A percentile compares a stretch with the other conserved stretches of the same genome.
phyloP scores from a whole-genome alignment of 2,113 vertebrate genomes.

The Agapornis roseicollis region DNA sequence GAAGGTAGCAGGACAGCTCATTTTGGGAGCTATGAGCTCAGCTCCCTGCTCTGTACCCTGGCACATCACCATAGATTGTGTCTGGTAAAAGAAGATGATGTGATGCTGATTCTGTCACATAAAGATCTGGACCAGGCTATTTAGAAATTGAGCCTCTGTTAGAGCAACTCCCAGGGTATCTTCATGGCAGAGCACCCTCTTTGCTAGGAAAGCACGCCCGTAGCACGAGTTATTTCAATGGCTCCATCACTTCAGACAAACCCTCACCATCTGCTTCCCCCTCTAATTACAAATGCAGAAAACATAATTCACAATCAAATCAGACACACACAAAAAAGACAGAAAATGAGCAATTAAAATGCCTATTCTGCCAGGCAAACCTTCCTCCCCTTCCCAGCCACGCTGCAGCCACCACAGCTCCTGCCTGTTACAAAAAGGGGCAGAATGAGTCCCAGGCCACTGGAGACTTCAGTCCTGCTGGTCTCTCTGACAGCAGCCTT shows the following conservation, averaged over 20 bases:
- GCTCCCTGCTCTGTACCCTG: neutral
- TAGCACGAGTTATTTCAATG: neutral
- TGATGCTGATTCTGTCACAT: neutral
- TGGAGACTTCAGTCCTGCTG: neutral
- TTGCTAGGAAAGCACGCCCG: neutral
- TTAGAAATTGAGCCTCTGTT: neutral
- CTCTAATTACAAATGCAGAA: conserved; percentile 66
- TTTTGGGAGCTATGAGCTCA: neutral
- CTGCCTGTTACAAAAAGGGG: neutral
- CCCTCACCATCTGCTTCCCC: conserved; percentile 52
- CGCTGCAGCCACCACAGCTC: neutral
- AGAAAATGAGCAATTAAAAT: conserved; percentile 70
- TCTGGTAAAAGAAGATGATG: neutral
- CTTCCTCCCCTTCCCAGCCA: neutral
- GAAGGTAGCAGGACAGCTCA: neutral
- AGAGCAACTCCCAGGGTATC: neutral
- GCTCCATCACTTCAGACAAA: conserved; percentile 32
- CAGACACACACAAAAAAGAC: conserved; percentile 29
- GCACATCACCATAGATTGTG: neutral
- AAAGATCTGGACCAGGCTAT: neutral
- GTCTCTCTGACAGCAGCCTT: neutral
- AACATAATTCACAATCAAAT: conserved; percentile 66
- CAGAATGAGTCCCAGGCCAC: neutral
- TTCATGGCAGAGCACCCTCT: neutral
- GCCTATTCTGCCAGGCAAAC: conserved; percentile 37